Base-by-base conservation (phyloP, 2,888 invertebrate species). In the Galeopsomyia nigrocyanea region DNA sequence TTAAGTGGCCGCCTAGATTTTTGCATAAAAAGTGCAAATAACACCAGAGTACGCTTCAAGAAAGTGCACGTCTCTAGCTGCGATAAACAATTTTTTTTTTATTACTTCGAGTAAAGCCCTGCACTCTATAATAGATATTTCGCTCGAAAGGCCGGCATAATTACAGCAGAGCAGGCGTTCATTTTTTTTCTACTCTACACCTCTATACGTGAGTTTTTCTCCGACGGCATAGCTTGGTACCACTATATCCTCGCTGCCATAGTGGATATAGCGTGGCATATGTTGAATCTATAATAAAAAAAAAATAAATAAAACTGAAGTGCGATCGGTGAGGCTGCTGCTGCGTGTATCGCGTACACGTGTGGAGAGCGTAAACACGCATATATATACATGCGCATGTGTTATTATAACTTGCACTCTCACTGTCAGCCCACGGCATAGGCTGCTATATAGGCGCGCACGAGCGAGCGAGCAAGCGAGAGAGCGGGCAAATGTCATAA, bases 401-500 rank as follows among this genome's bases (percentile, higher is more conserved):
- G 56, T 22, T 16, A 16, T 56, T 22, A 56, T 19, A 5, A 22
- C 56, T 16, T 16, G 26, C 26, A 56, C 17, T 39, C 26, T 53
- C 60, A 46, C 60, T 68, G 46, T 60, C 67, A 10, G 39, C 58
- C 46, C 58, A 57, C 53, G 51, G 39, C 39, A n/a, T 63, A 13
- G 7, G 26, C 58, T n/a, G n/a, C 22, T 60, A n/a, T 26, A 39
- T n/a, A 19, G 16, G n/a, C n/a, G n/a, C n/a, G n/a, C n/a, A n/a
- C n/a, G n/a, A n/a, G n/a, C n/a, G n/a, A n/a, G n/a, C 39, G 39
- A 51, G 61, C 67, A 51, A 57, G 10, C 72, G 71, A 51, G 61
- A 58, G 39, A 39, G 73, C 62, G 63, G 57, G 71, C 76, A 74
- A 78, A 76, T 79, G 79, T 78, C 79, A 78, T 77, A 79, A 77